Evolutionary conservation across 2,113 vertebrate species (phyloP), one percentile per base, ranked within the genome.

Genomic region (Microcebus jonahi): DNA sequence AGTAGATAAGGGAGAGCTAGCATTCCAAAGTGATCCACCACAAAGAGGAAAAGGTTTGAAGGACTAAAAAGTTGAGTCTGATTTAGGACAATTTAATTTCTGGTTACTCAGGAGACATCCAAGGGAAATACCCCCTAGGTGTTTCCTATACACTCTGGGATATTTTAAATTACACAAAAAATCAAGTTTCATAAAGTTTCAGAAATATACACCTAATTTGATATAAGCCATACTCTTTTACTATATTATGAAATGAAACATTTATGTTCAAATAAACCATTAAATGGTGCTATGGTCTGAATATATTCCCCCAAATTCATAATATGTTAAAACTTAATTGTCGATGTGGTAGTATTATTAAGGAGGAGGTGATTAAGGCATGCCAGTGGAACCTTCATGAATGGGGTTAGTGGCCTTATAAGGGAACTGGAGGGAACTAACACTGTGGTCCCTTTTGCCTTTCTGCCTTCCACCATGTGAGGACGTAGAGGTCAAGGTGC

Each of bases 241-340:
- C 84, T 75, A 53, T 36, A 76, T 45, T 77, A 67, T 89, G 48
- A 93, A 93, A 83, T 15, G 50, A 57, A 94, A 67, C 36, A 80
- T 59, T 67, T 81, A 89, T 85, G 15, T 81, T 96, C 65, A 95
- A 96, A 70, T 92, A 90, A 90, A 45, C 25, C 23, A 93, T 23
- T 71, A 88, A 95, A 34, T 63, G 45, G 18, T 89, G 68, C 5
- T 53, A 83, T 5, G 42, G 67, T n/a, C 2, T 23, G 23, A 83
- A 71, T 48, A n/a, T 76, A n/a, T 55, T 12, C 29, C 12, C 17
- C 45, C 34, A 89, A 83, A 67, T 31, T 65, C 29, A 12, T 10
- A 39, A 8, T 7, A 34, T 5, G 6, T 21, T 31, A n/a, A 61
- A 61, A 88, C 55, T 50, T 39, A 89, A 50, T 50, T 9, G 48